phyloP scores from a whole-genome alignment of 2,113 vertebrate genomes.

The Lathamus discolor region DNA sequence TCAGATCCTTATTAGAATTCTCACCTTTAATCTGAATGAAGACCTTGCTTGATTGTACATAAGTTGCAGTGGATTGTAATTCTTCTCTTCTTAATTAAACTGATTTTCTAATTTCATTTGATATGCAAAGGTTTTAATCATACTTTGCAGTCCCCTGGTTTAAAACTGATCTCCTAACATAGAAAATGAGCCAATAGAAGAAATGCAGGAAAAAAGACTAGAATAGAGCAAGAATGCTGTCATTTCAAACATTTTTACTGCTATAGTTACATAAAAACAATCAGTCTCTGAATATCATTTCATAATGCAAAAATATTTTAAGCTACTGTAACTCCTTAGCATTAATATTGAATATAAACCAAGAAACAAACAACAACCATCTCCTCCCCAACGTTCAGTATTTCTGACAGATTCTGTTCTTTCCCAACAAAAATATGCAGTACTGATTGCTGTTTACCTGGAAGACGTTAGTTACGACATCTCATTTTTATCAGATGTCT shows the following conservation, averaged over 20 bases:
- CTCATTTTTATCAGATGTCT: not conserved
- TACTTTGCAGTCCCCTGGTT: not conserved
- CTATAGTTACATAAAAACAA: not conserved
- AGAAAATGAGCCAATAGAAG: not conserved
- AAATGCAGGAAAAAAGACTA: not conserved
- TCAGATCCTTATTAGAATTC: not conserved
- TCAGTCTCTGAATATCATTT: not conserved
- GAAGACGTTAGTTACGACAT: not conserved
- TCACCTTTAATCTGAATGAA: conserved; percentile 35
- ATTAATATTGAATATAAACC: not conserved
- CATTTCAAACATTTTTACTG: not conserved
- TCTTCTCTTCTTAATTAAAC: conserved; percentile 33
- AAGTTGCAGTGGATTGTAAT: not conserved
- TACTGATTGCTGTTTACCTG: not conserved
- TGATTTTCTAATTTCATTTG: conserved; percentile 46
- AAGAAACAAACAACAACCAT: not conserved
- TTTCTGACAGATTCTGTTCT: not conserved
- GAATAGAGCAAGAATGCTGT: too few species aligned
- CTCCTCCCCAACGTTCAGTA: not conserved
- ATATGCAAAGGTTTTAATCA: conserved; percentile 33
- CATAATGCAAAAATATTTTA: not conserved
- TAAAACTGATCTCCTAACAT: not conserved
- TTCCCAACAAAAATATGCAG: not conserved
- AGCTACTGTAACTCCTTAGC: not conserved
- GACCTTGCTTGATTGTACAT: conserved; percentile 32